Base-by-base conservation (phyloP, 2,888 invertebrate genomes). In the Desoria tigrina region DNA sequence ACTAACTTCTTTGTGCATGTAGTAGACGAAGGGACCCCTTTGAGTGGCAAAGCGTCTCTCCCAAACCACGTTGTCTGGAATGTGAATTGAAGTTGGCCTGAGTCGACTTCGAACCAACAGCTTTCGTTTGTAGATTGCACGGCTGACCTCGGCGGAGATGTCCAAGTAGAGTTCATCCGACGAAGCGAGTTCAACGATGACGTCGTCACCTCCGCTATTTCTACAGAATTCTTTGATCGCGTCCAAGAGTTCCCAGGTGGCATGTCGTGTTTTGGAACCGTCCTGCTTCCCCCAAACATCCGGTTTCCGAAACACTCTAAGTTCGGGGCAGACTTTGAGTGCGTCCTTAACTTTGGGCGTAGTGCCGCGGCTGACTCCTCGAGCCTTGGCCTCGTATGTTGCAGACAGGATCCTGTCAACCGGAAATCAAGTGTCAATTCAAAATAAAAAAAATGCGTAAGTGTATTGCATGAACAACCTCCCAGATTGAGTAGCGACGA, bases 401-500 rank as follows among this genome's bases (percentile, higher is more conserved):
- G n/a, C 49, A 6, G 49, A 6, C 49, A 37, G 18, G 26, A 53
- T 63, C n/a, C n/a, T n/a, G n/a, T n/a, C n/a, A n/a, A n/a, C n/a
- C n/a, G n/a, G n/a, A n/a, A n/a, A n/a, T n/a, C n/a, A n/a, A n/a
- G n/a, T n/a, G n/a, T n/a, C n/a, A n/a, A n/a, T n/a, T n/a, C n/a
- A n/a, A n/a, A n/a, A n/a, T n/a, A n/a, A n/a, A n/a, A n/a, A n/a
- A n/a, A n/a, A n/a, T n/a, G n/a, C n/a, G n/a, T n/a, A n/a, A n/a
- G n/a, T n/a, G n/a, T n/a, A n/a, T n/a, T n/a, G n/a, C n/a, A n/a
- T n/a, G n/a, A n/a, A n/a, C n/a, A n/a, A n/a, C 64, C 64, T 50
- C 42, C 66, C 69, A 7, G 66, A 61, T 23, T 65, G 26, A 37
- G 63, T 66, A 1, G 57, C 62, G 2, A 69, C 66, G 21, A 69